Percentiles rank a stretch among this genome's conserved stretches.
These are phyloP conservation scores for Perizoma flavofasciatum DNA, from an alignment of 2,888 invertebrate species.

Conservation along the genomic window DNA sequence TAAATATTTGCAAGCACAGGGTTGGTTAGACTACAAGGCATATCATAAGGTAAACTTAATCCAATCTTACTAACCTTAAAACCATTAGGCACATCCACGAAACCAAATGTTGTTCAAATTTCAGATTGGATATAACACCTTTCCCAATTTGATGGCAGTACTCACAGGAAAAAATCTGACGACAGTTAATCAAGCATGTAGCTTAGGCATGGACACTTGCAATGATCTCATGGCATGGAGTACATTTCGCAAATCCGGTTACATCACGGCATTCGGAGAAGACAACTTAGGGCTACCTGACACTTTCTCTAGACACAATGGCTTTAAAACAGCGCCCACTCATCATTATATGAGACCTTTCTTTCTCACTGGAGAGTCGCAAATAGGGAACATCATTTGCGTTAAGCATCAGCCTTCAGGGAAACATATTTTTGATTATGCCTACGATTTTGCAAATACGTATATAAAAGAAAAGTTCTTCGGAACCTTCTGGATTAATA, in stretches of 20 bases:
- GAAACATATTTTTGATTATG: slow-evolving; percentile 86
- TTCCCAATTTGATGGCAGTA: slow-evolving; percentile 92
- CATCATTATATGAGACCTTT: slow-evolving; percentile 92
- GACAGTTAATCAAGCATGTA: slow-evolving; percentile 74
- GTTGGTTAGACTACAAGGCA: too few relatives aligned
- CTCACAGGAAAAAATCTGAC: slow-evolving; percentile 86
- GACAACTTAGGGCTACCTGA: slow-evolving; percentile 86
- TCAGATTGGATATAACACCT: slow-evolving; percentile 92
- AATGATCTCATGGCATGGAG: slow-evolving; percentile 90
- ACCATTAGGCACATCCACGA: too few relatives aligned
- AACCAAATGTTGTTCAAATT: slow-evolving; percentile 17
- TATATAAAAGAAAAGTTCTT: slow-evolving; percentile 85
- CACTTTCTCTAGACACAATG: slow-evolving; percentile 83
- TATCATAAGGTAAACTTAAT: neutral
- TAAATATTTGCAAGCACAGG: slow-evolving; percentile 71
- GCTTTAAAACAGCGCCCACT: slow-evolving; percentile 89
- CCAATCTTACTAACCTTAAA: neutral
- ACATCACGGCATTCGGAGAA: slow-evolving; percentile 90
- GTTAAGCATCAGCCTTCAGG: slow-evolving; percentile 80
- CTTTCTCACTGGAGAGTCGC: slow-evolving; percentile 85
- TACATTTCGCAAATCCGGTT: slow-evolving; percentile 86
- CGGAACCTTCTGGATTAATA: slow-evolving; percentile 90
- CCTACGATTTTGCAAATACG: slow-evolving; percentile 84
- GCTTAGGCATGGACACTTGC: slow-evolving; percentile 80
- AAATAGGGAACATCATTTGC: slow-evolving; percentile 65